These are phyloP conservation scores for Agrotis clavis DNA, from an alignment of 2,888 invertebrate species.

Conservation along the genomic window DNA sequence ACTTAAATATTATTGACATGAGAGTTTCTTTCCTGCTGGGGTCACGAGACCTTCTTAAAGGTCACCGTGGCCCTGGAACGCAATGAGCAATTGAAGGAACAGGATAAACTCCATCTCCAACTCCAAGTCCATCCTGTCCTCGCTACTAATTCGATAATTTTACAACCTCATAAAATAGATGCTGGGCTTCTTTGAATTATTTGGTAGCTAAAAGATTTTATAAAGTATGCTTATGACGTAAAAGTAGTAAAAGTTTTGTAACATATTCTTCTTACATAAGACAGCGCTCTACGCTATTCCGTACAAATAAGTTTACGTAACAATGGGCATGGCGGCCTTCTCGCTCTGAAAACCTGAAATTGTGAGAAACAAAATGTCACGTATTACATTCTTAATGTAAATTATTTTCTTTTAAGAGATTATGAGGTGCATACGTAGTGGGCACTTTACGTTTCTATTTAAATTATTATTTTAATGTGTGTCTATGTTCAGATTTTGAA, in stretches of 20 bases:
- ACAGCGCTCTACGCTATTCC: background rate
- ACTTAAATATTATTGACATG: no score
- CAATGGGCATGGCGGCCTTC: slow-evolving; percentile 1
- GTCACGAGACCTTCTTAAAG: no score
- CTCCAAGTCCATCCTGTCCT: no score
- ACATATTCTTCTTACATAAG: slow-evolving; percentile 10
- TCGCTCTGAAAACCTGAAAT: slow-evolving; percentile 12
- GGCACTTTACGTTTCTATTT: background rate
- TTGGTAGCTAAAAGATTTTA: background rate
- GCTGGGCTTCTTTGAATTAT: no score
- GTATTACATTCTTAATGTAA: slow-evolving; percentile 2
- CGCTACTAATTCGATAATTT: no score
- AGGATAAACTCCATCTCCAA: no score
- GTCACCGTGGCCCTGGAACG: no score
- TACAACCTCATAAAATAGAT: no score
- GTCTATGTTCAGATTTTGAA: background rate
- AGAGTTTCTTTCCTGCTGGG: no score
- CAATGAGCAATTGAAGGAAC: no score
- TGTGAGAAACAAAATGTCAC: slow-evolving; percentile 23
- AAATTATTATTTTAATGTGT: background rate
- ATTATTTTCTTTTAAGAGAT: background rate
- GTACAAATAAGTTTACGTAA: slow-evolving; percentile 22
- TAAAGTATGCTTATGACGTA: background rate
- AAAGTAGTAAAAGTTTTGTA: slow-evolving; percentile 1
- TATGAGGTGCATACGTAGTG: slow-evolving; percentile 1